These are phyloP conservation scores for Oncorhynchus masou DNA, from an alignment of 2,113 vertebrate genomes.

Conservation along the genomic window DNA sequence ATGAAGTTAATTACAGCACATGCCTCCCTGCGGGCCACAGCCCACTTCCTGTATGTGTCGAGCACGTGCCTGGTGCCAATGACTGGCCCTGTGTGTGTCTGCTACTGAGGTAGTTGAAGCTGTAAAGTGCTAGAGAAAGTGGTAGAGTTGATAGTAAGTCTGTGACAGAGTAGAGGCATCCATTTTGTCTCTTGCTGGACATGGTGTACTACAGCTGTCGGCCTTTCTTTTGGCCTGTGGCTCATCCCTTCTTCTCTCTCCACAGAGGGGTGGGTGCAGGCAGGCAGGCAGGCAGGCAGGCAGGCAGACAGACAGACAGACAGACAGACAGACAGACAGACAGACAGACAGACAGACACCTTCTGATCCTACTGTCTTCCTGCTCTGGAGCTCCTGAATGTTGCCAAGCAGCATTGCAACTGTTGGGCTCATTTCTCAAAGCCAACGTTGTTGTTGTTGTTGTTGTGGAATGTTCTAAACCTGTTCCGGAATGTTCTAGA, in stretches of 20 bases:
- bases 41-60: neutral
- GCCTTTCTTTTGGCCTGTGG: conserved; percentile 1
- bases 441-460: conserved; percentile 15
- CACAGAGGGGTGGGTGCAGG: neutral
- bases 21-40: neutral
- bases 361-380: conserved; percentile 29
- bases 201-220: neutral
- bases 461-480: conserved; percentile 44
- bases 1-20: conserved; percentile 30
- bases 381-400: conserved; percentile 52
- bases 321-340: conserved; percentile 3
- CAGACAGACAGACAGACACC: neutral
- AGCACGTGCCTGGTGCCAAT: neutral
- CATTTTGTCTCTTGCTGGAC: neutral
- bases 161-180: neutral
- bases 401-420: conserved; percentile 48
- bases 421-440: conserved; percentile 30
- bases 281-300: no score
- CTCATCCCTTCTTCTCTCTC: conserved; percentile 16
- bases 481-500: neutral
- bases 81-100: conserved; percentile 17
- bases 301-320: neutral
- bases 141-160: no score
- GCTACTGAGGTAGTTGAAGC: conserved; percentile 24
- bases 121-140: neutral